Evolutionary conservation across 2,113 vertebrate genomes (phyloP), one percentile per base, ranked within the genome.

Genomic region (Passer montanus): DNA sequence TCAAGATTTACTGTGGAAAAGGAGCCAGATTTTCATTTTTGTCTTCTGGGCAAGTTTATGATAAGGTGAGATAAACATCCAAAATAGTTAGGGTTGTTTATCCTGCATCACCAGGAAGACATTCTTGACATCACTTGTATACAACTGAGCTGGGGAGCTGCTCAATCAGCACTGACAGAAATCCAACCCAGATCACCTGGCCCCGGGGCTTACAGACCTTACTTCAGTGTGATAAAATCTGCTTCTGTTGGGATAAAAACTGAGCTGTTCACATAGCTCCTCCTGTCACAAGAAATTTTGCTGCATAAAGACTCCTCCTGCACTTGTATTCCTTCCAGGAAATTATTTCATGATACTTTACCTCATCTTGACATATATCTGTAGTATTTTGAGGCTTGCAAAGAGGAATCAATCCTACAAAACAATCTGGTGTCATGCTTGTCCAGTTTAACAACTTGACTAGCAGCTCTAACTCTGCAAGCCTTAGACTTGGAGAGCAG

Each of bases 1-100:
- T 89, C 70, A 89, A 59, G 79, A 80, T 63, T 93, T 95, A 81
- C 62, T 95, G 55, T 50, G 82, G 64, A 96, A 94, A 97, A 86
- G 60, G 28, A 64, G 83, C 28, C 58, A 89, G 67, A 35, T 63
- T 79, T 95, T 91, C 94, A 89, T 97, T 97, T 97, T 73, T 91
- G 44, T 96, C 86, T 84, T 91, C 64, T 93, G 63, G 70, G 96
- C 95, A 98, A 94, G 97, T 97, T 97, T 96, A 97, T 83, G 74
- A 75, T 93, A 90, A 84, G 85, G 90, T 35, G 87, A 97, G 93
- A 97, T 97, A 96, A 97, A 97, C 82, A 95, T 92, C 69, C 95
- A 78, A 96, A 92, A 96, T 77, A 93, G 46, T 93, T 93, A 77
- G 75, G 77, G 77, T 84, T 97, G 94, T 97, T 97, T 96, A 94